A percentile compares a stretch with the other conserved stretches of the same genome.
Conservation (phyloP, 2,797 vertebrate genomes). For the Dendrocincla fuliginosa region DNA sequence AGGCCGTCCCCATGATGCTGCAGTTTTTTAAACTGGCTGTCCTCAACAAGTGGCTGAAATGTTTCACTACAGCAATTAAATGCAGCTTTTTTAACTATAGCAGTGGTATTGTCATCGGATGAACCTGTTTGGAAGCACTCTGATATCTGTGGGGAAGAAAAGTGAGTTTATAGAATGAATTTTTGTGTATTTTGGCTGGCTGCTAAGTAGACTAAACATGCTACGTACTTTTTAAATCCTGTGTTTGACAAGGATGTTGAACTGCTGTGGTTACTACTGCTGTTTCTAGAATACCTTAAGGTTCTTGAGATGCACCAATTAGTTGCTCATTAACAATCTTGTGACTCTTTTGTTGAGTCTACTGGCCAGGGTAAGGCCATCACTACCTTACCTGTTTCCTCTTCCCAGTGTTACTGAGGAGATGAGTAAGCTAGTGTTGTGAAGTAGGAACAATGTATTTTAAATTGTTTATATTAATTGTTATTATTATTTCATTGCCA, state of each 20-base stretch:
- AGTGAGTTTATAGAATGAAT: slow-evolving; percentile 12
- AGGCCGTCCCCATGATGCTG: neutral
- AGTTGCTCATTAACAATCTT: neutral
- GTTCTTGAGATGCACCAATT: neutral
- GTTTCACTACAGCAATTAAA: neutral
- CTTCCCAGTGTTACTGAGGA: neutral
- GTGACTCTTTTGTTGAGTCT: neutral
- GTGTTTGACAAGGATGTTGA: slow-evolving; percentile 26
- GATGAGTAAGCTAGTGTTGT: neutral
- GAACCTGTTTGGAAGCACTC: slow-evolving; percentile 18
- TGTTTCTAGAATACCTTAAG: neutral
- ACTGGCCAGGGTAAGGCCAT: neutral
- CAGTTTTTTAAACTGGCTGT: neutral
- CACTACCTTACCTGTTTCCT: neutral
- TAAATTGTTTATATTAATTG: neutral
- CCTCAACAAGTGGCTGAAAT: neutral
- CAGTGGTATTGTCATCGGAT: neutral
- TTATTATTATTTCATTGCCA: neutral
- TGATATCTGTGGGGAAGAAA: neutral
- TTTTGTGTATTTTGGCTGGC: slow-evolving; percentile 32
- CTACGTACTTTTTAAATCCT: slow-evolving; percentile 17
- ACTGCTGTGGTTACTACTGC: neutral
- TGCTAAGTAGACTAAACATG: slow-evolving; percentile 60
- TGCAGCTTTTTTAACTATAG: neutral
- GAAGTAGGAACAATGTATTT: neutral